These are phyloP conservation scores for Masnerella sp. DNA, from an alignment of 2,888 invertebrate genomes.

Conservation along the genomic window DNA sequence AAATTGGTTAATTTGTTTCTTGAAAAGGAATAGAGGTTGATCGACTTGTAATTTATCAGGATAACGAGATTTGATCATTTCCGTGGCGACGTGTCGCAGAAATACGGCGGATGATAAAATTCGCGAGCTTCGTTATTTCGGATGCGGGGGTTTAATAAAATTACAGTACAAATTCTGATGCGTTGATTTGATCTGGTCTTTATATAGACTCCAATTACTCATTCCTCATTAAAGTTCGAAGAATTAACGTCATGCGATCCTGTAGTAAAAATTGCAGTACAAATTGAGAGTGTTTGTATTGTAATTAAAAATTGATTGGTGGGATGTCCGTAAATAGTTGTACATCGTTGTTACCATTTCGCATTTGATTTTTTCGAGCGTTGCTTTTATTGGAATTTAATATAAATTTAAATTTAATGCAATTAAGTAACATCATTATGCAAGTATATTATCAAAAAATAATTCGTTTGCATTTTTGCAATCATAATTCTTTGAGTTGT, in stretches of 20 bases:
- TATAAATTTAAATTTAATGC: too few relatives aligned
- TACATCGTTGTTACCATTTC: too few relatives aligned
- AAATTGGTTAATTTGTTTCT: too few relatives aligned
- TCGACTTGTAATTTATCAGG: slow-evolving; percentile 25
- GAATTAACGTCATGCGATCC: background rate
- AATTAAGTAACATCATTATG: too few relatives aligned
- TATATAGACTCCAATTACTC: slow-evolving; percentile 8
- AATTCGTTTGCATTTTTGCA: too few relatives aligned
- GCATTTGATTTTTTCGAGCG: too few relatives aligned
- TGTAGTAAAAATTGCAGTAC: background rate
- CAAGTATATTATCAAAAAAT: too few relatives aligned
- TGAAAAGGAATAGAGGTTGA: too few relatives aligned
- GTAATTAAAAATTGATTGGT: background rate
- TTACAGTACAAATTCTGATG: slow-evolving; percentile 20
- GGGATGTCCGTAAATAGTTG: too few relatives aligned
- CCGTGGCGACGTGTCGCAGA: slow-evolving; percentile 6
- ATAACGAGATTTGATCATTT: slow-evolving; percentile 32
- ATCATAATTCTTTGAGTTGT: too few relatives aligned
- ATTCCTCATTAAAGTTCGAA: slow-evolving; percentile 4
- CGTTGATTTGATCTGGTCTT: slow-evolving; percentile 1
- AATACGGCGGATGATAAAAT: slow-evolving; percentile 24
- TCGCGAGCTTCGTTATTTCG: slow-evolving; percentile 20
- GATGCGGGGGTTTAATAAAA: slow-evolving; percentile 18
- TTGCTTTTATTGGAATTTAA: too few relatives aligned
- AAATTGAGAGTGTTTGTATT: too few relatives aligned